These are phyloP conservation scores for Falco rusticolus DNA, from an alignment of 2,797 vertebrate species.

Conservation along the genomic window DNA sequence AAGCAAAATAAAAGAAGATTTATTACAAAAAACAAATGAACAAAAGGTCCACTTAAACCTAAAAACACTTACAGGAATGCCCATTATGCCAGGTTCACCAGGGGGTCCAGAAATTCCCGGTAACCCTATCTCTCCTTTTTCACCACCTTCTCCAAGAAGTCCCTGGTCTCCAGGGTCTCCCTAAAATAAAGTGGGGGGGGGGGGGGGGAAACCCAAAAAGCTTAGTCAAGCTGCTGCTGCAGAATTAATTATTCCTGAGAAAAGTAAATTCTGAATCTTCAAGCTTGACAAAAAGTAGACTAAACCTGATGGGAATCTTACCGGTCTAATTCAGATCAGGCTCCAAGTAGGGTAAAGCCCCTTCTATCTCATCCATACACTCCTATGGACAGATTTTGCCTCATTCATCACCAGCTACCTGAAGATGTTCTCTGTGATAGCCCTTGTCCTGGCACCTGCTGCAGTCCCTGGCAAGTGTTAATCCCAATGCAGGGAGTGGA, in stretches of 20 bases:
- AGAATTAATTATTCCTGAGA: not conserved
- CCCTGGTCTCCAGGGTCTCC: conserved; percentile 88
- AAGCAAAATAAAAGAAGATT: not conserved
- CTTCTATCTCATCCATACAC: not conserved
- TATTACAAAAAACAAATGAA: not conserved
- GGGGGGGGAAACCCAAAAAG: too few species aligned
- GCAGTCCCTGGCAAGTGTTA: not conserved
- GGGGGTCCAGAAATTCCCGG: conserved; percentile 79
- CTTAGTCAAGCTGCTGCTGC: not conserved
- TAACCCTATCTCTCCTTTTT: conserved; percentile 86
- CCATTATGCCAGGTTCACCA: conserved; percentile 85
- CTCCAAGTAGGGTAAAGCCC: not conserved
- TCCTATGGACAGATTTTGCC: not conserved
- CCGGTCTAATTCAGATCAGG: not conserved
- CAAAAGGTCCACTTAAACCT: not conserved
- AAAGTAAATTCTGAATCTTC: not conserved
- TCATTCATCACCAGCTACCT: not conserved
- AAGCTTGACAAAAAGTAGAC: not conserved
- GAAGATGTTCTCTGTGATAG: not conserved
- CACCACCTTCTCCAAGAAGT: conserved; percentile 86
- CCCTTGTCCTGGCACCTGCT: not conserved
- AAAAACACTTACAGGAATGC: conserved; percentile 84
- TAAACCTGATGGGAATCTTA: not conserved
- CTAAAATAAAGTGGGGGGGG: conserved; percentile 66
- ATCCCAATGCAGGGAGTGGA: not conserved